Conservation (phyloP, 2,797 vertebrate genomes). For the Amazonetta brasiliensis region DNA sequence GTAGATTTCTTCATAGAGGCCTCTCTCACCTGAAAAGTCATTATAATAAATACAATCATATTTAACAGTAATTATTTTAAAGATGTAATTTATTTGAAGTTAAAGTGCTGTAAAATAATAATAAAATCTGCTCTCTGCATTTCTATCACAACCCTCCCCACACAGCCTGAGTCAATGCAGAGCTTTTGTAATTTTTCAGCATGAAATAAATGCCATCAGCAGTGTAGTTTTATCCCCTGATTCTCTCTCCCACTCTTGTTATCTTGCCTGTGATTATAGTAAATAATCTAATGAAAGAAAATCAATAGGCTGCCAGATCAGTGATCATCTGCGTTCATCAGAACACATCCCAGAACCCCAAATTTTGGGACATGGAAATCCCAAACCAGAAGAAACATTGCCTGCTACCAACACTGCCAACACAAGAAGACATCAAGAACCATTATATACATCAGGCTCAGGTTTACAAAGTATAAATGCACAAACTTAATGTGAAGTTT, state of each 20-base stretch:
- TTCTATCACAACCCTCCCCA: too few species aligned
- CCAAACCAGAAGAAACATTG: not conserved
- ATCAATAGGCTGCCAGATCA: too few species aligned
- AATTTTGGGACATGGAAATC: not conserved
- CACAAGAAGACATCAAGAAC: not conserved
- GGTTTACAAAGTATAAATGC: not conserved
- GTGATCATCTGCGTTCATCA: not conserved
- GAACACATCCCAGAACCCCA: not conserved
- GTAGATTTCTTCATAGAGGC: not conserved
- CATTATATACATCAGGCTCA: not conserved
- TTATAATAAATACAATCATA: too few species aligned
- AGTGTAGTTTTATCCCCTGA: not conserved
- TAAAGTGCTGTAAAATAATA: not conserved
- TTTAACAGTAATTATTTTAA: not conserved
- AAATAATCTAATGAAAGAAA: too few species aligned
- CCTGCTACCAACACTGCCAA: not conserved
- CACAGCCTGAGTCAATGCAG: too few species aligned
- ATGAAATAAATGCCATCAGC: not conserved
- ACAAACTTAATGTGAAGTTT: not conserved
- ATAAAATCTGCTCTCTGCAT: too few species aligned
- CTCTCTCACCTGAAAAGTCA: not conserved
- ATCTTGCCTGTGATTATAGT: not conserved
- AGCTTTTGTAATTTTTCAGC: not conserved
- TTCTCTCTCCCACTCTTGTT: not conserved
- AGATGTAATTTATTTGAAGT: not conserved